Evolutionary conservation across 37 sponge, comb jelly and placozoan genomes (phyloP), one percentile per base, ranked within the genome.

Genomic region (Sycon ciliatum): DNA sequence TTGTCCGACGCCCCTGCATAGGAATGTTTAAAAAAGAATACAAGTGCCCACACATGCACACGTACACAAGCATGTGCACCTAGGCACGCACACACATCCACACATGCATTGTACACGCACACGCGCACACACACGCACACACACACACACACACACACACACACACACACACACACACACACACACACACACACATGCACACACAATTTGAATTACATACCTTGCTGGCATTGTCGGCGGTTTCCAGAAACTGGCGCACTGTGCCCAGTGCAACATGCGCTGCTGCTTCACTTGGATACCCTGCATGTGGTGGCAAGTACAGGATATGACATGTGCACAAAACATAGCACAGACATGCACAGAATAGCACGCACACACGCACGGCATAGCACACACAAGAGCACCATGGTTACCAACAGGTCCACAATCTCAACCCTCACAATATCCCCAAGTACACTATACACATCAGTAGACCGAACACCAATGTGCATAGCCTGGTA

Each of bases 261-360:
- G 74, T 69, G 3, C 34, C 65, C 34, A 93, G 60, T 16, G 94
- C 94, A 55, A 85, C 56, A 16, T 83, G 40, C 1, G 94, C 94
- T 46, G 94, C 94, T 3, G 52, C 38, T 11, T 77, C 66, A 58
- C 86, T 89, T 2, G 94, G 94, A 56, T 73, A 93, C 20, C 90
- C 82, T 82, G 55, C 36, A 30, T n/a, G n/a, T n/a, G n/a, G n/a
- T n/a, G n/a, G n/a, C n/a, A n/a, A n/a, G 54, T n/a, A n/a, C n/a
- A n/a, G n/a, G n/a, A n/a, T n/a, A n/a, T n/a, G n/a, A n/a, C n/a
- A n/a, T n/a, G n/a, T n/a, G 34, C 0, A 9, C 31, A 39, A 4
- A 23, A 34, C 18, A 63, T 20, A 34, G 18, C 13, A 16, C 5
- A 3, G 9, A 71, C 33, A 53, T 69, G 3, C 70, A n/a, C n/a